Evolutionary conservation across 64 coral and sea anemone genomes (phyloP).

Genomic region (Montipora cactus): DNA sequence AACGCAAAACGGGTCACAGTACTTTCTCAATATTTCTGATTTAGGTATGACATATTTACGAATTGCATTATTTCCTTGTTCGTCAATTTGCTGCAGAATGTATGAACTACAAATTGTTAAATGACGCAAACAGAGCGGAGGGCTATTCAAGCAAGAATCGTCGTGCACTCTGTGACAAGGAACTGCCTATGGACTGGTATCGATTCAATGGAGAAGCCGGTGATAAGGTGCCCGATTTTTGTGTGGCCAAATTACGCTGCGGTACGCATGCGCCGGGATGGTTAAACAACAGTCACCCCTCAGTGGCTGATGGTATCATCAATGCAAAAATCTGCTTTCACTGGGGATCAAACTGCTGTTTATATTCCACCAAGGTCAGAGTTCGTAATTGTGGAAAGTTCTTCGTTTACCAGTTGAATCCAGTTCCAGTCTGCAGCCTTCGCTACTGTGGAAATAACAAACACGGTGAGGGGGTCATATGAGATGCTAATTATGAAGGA

Average conservation of each 20-base stretch:
- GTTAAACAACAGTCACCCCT: conserved; percentile 9
- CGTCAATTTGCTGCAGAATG: conserved; percentile 16
- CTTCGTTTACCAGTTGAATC: conserved; percentile 7
- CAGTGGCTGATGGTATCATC: not conserved
- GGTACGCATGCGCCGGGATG: conserved; percentile 40
- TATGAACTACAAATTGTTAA: conserved; percentile 22
- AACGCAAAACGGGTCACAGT: no score
- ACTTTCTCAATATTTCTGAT: not conserved
- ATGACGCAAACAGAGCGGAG: not conserved
- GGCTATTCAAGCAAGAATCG: not conserved
- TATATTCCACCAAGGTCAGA: not conserved
- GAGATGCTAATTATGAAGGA: no score
- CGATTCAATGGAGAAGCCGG: conserved; percentile 57
- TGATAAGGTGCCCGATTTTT: conserved; percentile 26
- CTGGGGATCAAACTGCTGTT: conserved; percentile 9
- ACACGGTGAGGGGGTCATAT: no score
- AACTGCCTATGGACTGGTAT: conserved; percentile 32
- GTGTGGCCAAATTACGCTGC: conserved; percentile 1
- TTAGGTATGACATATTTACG: not conserved
- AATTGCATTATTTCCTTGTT: not conserved
- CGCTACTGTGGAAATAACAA: conserved; percentile 19
- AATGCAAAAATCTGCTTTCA: conserved; percentile 12
- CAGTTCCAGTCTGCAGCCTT: not conserved
- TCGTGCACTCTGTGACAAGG: not conserved
- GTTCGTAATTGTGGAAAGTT: conserved; percentile 32